Percentiles rank a stretch among this genome's conserved stretches.
Evolutionary conservation across 2,113 vertebrate genomes (phyloP).

Genomic region (Eudyptes chrysolophus): DNA sequence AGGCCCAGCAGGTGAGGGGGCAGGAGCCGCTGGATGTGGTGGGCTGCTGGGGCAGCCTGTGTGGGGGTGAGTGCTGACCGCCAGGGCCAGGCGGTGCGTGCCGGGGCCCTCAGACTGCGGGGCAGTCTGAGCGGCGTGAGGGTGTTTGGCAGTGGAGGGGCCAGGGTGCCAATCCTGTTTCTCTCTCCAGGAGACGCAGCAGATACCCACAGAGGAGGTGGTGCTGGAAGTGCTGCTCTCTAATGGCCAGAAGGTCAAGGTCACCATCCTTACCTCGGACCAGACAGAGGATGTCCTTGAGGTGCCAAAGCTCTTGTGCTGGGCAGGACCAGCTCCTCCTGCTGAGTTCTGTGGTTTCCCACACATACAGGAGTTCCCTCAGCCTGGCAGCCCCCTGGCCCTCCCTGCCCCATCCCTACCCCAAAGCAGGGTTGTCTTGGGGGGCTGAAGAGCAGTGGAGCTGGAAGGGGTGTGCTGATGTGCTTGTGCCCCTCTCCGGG

Average conservation of each 20-base stretch:
- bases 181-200: constrained; percentile 89
- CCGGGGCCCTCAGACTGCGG: rapidly evolving
- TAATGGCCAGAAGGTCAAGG: constrained; percentile 91
- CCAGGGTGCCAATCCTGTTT: background rate
- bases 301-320: constrained; percentile 64
- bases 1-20: constrained; percentile 90
- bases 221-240: constrained; percentile 91
- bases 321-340: background rate
- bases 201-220: constrained; percentile 96
- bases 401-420: background rate
- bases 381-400: background rate
- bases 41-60: background rate
- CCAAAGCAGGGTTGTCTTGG: background rate
- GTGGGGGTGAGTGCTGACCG: background rate
- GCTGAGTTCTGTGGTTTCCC: background rate
- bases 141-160: background rate
- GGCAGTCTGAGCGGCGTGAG: background rate
- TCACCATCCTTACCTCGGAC: constrained; percentile 91
- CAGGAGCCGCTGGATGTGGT: background rate
- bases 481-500: background rate
- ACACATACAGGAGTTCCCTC: rapidly evolving
- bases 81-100: rapidly evolving
- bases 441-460: background rate
- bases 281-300: constrained; percentile 97
- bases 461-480: background rate